Evolutionary conservation across 1,140 invertebrate species (phyloP), one percentile per base, ranked within the genome.

Genomic region (Zaprionus ghesquierei): DNA sequence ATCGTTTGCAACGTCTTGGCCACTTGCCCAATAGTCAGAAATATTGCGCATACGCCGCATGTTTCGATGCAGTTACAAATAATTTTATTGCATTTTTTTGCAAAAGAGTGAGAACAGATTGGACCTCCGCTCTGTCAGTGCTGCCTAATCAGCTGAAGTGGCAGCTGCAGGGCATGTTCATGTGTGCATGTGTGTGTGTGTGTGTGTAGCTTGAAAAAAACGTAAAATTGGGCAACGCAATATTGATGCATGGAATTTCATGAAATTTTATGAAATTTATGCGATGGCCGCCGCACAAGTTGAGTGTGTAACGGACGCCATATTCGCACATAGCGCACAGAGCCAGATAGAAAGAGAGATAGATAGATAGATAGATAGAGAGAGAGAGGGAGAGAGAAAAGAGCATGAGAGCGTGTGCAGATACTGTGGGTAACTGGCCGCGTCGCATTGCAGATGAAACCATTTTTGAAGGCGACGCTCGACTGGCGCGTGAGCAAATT

Each of bases 361-460:
- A 8, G 27, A 25, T 1, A 15, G 18, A 18, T 10, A 10, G 25
- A 61, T 27, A 6, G 13, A 18, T n/a, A 33, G 12, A 50, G 31
- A 38, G 10, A 9, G 20, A 20, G 10, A 33, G n/a, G 5, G 15
- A 13, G 13, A 10, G 13, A 25, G 13, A 10, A 10, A 20, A 12
- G 22, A 23, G 29, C 44, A 49, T 3, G 27, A 25, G 27, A 2
- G 4, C 15, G 10, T 15, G 46, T 0, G 18, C 5, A 8, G 23
- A 41, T 22, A 41, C 53, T 58, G 63, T 35, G 54, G 15, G 38
- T 62, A 70, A 70, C 38, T 62, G 72, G 53, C 46, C 41, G 49
- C 73, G 73, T 72, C 73, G 73, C 73, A 75, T 75, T 75, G 73
- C 73, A 63, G 73, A 75, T 75, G 69, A 71, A 75, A 71, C 60